Evolutionary conservation across 1,140 invertebrate species (phyloP).

Genomic region (Sipha flava): DNA sequence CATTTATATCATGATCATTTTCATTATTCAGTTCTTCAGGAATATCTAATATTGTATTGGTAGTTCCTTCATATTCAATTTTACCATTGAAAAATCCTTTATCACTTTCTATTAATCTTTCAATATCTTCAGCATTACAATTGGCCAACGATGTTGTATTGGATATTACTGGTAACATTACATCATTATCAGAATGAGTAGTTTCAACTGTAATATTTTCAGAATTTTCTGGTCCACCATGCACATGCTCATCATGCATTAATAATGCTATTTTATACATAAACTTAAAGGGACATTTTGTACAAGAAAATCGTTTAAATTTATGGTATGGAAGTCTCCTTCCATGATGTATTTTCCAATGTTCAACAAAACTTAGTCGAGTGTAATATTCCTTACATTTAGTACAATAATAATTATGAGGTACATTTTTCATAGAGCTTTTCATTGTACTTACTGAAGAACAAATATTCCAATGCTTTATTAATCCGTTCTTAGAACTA

Average conservation of each 20-base stretch:
- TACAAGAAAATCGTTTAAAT: background rate
- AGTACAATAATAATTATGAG: conserved; percentile 5
- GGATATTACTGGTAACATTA: background rate
- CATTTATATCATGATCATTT: background rate
- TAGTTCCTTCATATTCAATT: background rate
- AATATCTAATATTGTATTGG: background rate
- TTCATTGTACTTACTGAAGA: background rate
- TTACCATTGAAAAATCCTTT: background rate
- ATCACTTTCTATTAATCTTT: too few species aligned
- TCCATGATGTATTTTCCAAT: background rate
- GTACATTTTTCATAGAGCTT: background rate
- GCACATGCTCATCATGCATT: background rate
- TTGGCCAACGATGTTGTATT: background rate
- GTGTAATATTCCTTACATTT: conserved; percentile 7
- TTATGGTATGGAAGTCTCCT: background rate
- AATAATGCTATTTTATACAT: background rate
- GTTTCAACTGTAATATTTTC: background rate
- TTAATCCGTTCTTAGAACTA: background rate
- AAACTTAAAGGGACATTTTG: background rate
- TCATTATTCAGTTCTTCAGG: background rate
- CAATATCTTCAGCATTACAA: background rate
- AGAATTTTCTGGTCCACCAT: background rate
- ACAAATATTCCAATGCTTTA: background rate
- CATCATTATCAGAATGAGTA: background rate
- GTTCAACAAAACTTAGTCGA: background rate